phyloP scores from a whole-genome alignment of 2,888 invertebrate genomes.

The Ptycholaimellus sp. region DNA sequence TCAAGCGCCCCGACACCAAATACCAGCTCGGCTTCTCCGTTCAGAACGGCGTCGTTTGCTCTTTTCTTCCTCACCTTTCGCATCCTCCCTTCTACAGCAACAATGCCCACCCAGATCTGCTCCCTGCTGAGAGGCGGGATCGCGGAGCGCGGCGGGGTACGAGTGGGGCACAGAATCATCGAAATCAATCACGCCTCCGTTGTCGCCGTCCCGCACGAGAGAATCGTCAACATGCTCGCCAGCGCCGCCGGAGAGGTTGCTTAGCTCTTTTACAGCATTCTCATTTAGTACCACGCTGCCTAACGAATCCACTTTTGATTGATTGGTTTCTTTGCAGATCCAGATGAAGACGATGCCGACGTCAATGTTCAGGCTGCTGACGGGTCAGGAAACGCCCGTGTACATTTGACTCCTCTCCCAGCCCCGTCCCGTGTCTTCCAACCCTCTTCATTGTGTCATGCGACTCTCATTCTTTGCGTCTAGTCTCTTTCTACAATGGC shows the following conservation, averaged over 20 bases:
- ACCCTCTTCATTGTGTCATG: too few species aligned
- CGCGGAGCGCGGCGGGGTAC: conserved; percentile 89
- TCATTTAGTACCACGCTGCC: too few species aligned
- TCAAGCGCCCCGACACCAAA: conserved; percentile 93
- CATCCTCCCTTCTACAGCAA: not conserved
- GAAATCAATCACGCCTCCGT: conserved; percentile 99
- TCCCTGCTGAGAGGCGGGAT: conserved; percentile 90
- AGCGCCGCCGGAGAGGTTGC: conserved; percentile 90
- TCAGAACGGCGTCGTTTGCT: conserved; percentile 81
- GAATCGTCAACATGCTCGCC: conserved; percentile 91
- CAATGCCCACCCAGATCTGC: conserved; percentile 48
- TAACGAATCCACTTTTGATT: too few species aligned
- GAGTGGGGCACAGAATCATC: conserved; percentile 96
- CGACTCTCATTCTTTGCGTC: too few species aligned
- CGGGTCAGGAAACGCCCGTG: conserved; percentile 95
- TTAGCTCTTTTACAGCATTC: not conserved
- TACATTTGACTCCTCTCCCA: conserved; percentile 57
- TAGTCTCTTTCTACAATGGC: too few species aligned
- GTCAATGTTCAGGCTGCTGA: conserved; percentile 92
- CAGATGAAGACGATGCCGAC: conserved; percentile 99
- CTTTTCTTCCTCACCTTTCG: conserved; percentile 8
- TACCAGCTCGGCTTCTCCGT: conserved; percentile 99
- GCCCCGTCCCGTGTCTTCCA: too few species aligned
- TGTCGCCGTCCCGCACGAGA: conserved; percentile 96
- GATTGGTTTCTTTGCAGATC: conserved; percentile 45